These are phyloP conservation scores for Halichondria panicea DNA, from an alignment of 37 sponge, comb jelly and placozoan species.

Conservation along the genomic window DNA sequence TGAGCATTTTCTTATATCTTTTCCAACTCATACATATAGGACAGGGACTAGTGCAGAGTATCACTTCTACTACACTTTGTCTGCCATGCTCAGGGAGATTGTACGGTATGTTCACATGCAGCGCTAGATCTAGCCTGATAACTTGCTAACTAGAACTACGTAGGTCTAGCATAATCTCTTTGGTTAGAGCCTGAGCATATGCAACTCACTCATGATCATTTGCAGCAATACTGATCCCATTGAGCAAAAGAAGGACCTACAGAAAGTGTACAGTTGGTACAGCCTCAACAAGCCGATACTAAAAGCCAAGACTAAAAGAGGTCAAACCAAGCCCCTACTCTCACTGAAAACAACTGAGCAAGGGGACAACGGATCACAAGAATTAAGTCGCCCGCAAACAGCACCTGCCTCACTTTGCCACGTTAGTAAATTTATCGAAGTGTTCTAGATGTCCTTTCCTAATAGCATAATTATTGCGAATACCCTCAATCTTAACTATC, in stretches of 20 bases:
- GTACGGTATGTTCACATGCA: constrained; percentile 9
- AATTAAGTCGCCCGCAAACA: constrained; percentile 28
- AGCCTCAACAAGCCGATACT: constrained; percentile 49
- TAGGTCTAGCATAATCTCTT: not conserved
- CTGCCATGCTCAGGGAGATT: constrained; percentile 39
- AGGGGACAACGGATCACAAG: not conserved
- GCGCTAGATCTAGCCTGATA: not conserved
- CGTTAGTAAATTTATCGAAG: not conserved
- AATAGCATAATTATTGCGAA: no score
- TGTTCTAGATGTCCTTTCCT: no score
- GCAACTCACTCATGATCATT: not conserved
- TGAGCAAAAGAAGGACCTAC: constrained; percentile 41
- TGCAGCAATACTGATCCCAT: constrained; percentile 35
- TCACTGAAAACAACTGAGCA: not conserved
- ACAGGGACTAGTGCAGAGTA: constrained; percentile 61
- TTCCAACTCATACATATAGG: constrained; percentile 6
- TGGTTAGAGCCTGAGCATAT: no score
- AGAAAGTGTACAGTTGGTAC: constrained; percentile 59
- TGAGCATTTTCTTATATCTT: not conserved
- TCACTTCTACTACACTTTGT: constrained; percentile 47
- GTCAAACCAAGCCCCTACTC: constrained; percentile 9
- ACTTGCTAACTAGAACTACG: not conserved
- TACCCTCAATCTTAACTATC: no score
- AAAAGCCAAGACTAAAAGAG: not conserved
- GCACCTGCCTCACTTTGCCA: constrained; percentile 30